Conservation (phyloP, 2,113 vertebrate genomes). For the Rhinolophus ferrumequinum region DNA sequence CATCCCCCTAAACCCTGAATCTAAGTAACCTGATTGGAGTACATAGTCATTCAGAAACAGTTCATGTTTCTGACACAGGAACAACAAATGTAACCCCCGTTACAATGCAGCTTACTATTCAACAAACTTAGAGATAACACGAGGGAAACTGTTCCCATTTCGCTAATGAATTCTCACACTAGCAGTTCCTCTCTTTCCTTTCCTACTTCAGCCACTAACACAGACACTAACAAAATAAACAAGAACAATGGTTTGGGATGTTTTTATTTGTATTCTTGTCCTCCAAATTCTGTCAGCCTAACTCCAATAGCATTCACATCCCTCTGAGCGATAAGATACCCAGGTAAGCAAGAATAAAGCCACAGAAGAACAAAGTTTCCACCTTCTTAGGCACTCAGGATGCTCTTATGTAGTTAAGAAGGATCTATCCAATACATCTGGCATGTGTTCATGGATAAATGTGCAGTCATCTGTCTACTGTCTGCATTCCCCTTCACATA, state of each 20-base stretch:
- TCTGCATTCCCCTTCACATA: slow-evolving; percentile 1
- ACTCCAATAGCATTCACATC: not conserved
- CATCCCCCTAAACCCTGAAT: not conserved
- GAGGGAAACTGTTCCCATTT: slow-evolving; percentile 16
- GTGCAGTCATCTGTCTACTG: not conserved
- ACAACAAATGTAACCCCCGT: slow-evolving; percentile 3
- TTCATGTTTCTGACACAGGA: not conserved
- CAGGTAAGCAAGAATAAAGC: not conserved
- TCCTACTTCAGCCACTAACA: slow-evolving; percentile 36
- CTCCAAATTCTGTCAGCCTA: not conserved
- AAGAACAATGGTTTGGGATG: not conserved
- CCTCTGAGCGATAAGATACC: not conserved
- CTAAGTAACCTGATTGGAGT: not conserved
- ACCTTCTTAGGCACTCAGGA: not conserved
- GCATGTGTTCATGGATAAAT: slow-evolving; percentile 41
- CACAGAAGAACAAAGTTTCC: slow-evolving; percentile 4
- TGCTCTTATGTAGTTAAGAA: not conserved
- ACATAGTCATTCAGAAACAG: not conserved
- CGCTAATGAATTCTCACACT: slow-evolving; percentile 43
- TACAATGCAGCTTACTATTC: not conserved
- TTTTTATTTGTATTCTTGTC: not conserved
- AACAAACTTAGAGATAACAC: slow-evolving; percentile 13
- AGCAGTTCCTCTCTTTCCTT: slow-evolving; percentile 28
- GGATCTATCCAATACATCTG: not conserved
- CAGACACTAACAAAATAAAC: not conserved